These are phyloP conservation scores for Sinhomidia bicolor DNA, from an alignment of 2,888 invertebrate species.

Conservation along the genomic window DNA sequence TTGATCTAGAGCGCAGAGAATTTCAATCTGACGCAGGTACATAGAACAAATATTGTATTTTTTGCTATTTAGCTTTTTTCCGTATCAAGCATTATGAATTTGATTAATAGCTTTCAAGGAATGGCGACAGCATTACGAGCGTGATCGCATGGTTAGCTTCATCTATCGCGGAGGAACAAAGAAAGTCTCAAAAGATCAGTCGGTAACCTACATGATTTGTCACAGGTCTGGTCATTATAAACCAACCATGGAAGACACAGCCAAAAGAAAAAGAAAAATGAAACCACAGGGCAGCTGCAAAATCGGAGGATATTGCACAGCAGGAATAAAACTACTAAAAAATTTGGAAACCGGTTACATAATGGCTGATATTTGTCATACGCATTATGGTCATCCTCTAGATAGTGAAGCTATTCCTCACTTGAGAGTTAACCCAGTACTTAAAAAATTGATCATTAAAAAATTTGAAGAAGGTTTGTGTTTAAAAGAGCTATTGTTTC, in stretches of 20 bases:
- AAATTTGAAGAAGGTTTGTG: conserved; percentile 78
- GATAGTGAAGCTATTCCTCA: conserved; percentile 78
- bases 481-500: too few species aligned
- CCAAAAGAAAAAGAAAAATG: conserved; percentile 77
- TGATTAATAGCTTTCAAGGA: conserved; percentile 75
- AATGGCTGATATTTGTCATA: conserved; percentile 78
- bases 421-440: conserved; percentile 75
- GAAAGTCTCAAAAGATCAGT: conserved; percentile 77
- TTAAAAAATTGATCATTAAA: conserved; percentile 75
- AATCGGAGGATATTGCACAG: conserved; percentile 79
- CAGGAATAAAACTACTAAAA: conserved; percentile 78
- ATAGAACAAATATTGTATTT: not conserved
- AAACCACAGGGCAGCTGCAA: conserved; percentile 80
- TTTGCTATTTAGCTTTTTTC: not conserved
- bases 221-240: conserved; percentile 80
- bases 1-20: conserved; percentile 74
- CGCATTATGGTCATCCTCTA: conserved; percentile 79
- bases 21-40: conserved; percentile 31
- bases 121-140: conserved; percentile 78
- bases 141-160: conserved; percentile 79
- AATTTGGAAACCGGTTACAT: conserved; percentile 75
- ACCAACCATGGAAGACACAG: conserved; percentile 76
- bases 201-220: conserved; percentile 79
- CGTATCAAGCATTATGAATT: not conserved
- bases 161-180: conserved; percentile 80